These are phyloP conservation scores for Notolabrus celidotus DNA, from an alignment of 2,797 vertebrate species.

Conservation along the genomic window DNA sequence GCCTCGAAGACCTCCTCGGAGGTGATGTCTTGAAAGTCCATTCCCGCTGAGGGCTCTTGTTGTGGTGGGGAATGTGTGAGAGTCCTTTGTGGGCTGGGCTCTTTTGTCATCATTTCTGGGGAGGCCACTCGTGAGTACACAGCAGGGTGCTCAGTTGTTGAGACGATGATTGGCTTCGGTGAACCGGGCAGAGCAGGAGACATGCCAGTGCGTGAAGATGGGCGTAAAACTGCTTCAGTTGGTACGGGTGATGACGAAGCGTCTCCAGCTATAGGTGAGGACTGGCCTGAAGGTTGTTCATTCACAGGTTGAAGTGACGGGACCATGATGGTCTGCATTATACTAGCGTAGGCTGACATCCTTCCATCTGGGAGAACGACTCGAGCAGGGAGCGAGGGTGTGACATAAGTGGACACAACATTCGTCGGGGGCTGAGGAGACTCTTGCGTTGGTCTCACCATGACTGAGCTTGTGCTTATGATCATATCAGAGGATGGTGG, in stretches of 20 bases:
- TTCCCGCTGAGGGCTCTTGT: constrained; percentile 59
- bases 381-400: constrained; percentile 69
- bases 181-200: constrained; percentile 47
- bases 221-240: constrained; percentile 27
- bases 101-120: constrained; percentile 82
- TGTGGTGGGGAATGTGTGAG: constrained; percentile 62
- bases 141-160: constrained; percentile 85
- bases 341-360: constrained; percentile 92
- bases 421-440: constrained; percentile 48
- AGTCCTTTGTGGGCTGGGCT: constrained; percentile 80
- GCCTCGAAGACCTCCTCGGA: constrained; percentile 96
- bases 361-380: constrained; percentile 86
- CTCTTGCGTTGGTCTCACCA: constrained; percentile 65
- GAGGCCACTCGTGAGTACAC: constrained; percentile 88
- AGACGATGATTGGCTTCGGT: constrained; percentile 54
- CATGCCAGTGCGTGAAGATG: constrained; percentile 35
- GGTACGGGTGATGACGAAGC: constrained; percentile 13
- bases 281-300: constrained; percentile 53
- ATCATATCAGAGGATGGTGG: constrained; percentile 72
- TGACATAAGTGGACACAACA: constrained; percentile 63
- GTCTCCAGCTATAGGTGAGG: constrained; percentile 44
- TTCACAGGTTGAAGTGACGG: constrained; percentile 57
- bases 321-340: constrained; percentile 93
- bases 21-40: constrained; percentile 89
- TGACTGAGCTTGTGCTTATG: constrained; percentile 74